phyloP scores from a whole-genome alignment of 2,888 invertebrate species.

The Pachydiplax longipennis region DNA sequence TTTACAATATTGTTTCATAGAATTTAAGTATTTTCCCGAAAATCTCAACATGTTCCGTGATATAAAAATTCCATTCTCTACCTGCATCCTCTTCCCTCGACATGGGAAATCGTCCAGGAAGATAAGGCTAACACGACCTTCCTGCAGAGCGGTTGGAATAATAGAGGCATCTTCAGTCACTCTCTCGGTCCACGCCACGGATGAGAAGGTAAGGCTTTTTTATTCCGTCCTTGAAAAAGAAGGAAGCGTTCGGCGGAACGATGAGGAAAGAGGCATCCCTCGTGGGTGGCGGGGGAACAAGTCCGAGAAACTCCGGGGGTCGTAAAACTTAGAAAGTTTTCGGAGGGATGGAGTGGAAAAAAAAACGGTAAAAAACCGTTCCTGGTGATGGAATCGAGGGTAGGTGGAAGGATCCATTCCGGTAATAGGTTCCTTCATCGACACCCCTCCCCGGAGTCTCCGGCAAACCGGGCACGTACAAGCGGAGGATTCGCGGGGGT shows the following conservation, averaged over 20 bases:
- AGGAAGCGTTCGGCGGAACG: conserved; percentile 20
- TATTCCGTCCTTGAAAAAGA: conserved; percentile 28
- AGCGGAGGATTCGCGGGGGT: background rate
- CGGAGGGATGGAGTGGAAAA: background rate
- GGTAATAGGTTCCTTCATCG: background rate
- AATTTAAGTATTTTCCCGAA: too few species aligned
- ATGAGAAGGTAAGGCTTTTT: background rate
- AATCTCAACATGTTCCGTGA: too few species aligned
- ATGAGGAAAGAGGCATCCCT: background rate
- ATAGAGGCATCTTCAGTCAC: background rate
- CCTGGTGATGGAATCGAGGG: background rate
- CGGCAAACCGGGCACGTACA: background rate
- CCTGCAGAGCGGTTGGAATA: background rate
- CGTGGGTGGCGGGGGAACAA: background rate
- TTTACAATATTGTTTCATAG: too few species aligned
- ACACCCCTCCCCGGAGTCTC: background rate
- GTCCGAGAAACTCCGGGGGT: background rate
- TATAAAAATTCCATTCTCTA: background rate
- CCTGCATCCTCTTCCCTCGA: background rate
- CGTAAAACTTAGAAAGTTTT: background rate
- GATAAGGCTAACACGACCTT: background rate
- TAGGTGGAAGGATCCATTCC: background rate
- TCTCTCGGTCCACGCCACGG: background rate
- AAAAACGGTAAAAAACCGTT: background rate
- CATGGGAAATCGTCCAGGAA: background rate